Conservation (phyloP, 92 coral and sea anemone genomes). For the Phymanthus crucifer region DNA sequence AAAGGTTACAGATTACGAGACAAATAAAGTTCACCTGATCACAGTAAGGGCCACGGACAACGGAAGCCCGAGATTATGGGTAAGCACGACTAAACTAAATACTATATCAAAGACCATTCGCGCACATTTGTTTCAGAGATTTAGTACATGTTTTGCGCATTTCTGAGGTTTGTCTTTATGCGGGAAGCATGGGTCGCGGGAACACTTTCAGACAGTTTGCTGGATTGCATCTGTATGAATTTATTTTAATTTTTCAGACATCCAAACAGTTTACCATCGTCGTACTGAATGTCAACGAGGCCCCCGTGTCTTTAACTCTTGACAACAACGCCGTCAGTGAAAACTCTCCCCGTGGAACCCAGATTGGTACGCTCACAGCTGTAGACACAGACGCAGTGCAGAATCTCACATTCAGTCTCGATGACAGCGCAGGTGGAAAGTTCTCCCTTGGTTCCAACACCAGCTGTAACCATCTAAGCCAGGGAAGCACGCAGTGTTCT, state of each 20-base stretch:
- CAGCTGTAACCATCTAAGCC: conserved; percentile 31
- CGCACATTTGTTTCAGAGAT: too few species aligned
- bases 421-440: conserved; percentile 81
- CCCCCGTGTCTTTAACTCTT: conserved; percentile 77
- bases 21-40: conserved; percentile 63
- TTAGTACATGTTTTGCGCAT: too few species aligned
- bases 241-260: conserved; percentile 53
- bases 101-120: too few species aligned
- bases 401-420: conserved; percentile 68
- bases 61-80: conserved; percentile 66
- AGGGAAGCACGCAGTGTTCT: conserved; percentile 47
- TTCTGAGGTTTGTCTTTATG: background rate
- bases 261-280: conserved; percentile 67
- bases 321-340: conserved; percentile 60
- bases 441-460: conserved; percentile 58
- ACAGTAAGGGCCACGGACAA: conserved; percentile 61
- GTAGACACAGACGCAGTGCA: conserved; percentile 76
- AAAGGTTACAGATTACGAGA: conserved; percentile 72
- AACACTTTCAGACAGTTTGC: background rate
- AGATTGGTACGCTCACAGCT: conserved; percentile 67
- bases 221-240: too few species aligned
- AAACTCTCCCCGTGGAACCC: conserved; percentile 61
- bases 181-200: background rate
- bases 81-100: conserved; percentile 16
- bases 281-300: conserved; percentile 84